phyloP scores from a whole-genome alignment of 2,888 invertebrate genomes.

The Callosobruchus maculatus region DNA sequence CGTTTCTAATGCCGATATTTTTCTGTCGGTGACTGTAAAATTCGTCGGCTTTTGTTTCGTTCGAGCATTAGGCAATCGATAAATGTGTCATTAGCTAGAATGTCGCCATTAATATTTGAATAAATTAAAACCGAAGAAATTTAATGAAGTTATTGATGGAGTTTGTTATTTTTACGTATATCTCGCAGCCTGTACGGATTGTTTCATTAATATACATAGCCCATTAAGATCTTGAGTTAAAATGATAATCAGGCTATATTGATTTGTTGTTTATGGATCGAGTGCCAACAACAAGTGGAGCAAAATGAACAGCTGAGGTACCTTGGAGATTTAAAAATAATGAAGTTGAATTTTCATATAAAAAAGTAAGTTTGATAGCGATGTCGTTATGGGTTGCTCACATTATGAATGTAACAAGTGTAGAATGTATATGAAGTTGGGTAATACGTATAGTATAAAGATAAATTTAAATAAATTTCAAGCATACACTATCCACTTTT shows the following conservation, averaged over 20 bases:
- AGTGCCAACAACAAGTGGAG: not conserved
- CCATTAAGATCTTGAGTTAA: not conserved
- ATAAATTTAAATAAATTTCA: too few species aligned
- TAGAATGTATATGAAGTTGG: too few species aligned
- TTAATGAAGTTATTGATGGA: not conserved
- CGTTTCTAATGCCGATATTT: not conserved
- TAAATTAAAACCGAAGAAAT: not conserved
- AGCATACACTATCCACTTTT: too few species aligned
- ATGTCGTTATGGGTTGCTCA: too few species aligned
- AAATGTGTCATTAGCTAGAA: not conserved
- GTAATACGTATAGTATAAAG: too few species aligned
- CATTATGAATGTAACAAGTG: too few species aligned
- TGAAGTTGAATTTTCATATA: too few species aligned
- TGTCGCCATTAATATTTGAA: not conserved
- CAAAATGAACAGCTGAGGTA: not conserved
- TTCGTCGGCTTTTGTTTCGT: not conserved
- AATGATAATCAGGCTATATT: not conserved
- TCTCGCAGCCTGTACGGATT: not conserved
- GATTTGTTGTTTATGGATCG: not conserved
- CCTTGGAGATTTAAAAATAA: not conserved
- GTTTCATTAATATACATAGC: not conserved
- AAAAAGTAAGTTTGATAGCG: too few species aligned
- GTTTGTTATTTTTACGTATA: not conserved
- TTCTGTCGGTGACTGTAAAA: not conserved
- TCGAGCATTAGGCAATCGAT: not conserved